phyloP scores from a whole-genome alignment of 2,888 invertebrate species.

The Gnatocerus cornutus region DNA sequence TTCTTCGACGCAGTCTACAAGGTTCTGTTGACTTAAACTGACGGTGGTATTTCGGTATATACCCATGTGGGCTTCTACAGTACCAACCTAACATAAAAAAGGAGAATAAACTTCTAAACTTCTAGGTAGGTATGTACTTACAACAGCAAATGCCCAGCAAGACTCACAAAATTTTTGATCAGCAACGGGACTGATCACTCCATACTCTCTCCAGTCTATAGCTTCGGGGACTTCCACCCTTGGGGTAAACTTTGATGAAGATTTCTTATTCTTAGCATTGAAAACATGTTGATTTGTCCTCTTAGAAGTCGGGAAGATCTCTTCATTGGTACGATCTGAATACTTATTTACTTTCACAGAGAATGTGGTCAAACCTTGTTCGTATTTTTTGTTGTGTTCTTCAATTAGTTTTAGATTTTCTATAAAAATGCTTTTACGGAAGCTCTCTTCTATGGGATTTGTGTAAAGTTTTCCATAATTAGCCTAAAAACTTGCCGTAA shows the following conservation, averaged over 20 bases:
- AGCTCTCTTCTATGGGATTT: constrained; percentile 14
- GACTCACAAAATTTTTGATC: constrained; percentile 76
- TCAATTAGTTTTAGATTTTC: constrained; percentile 53
- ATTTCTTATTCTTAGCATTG: neutral
- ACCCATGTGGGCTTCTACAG: constrained; percentile 26
- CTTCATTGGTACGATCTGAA: constrained; percentile 62
- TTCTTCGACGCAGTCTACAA: constrained; percentile 16
- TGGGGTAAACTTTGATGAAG: neutral
- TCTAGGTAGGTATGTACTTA: too few species aligned
- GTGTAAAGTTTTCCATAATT: neutral
- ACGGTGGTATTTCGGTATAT: constrained; percentile 15
- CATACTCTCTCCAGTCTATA: constrained; percentile 73
- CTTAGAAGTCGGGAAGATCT: neutral
- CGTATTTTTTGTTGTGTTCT: constrained; percentile 51
- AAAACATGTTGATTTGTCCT: neutral
- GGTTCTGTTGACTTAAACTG: constrained; percentile 25
- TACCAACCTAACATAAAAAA: constrained; percentile 24
- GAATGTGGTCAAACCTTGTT: constrained; percentile 50
- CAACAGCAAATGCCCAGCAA: constrained; percentile 79
- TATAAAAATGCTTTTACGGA: constrained; percentile 11
- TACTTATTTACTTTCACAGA: constrained; percentile 65
- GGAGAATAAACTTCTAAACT: neutral
- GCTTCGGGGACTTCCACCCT: constrained; percentile 66
- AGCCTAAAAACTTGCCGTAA: neutral
- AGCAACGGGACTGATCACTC: constrained; percentile 74